Evolutionary conservation across 2,888 invertebrate species (phyloP), one percentile per base, ranked within the genome.

Genomic region (Tipula confusa): DNA sequence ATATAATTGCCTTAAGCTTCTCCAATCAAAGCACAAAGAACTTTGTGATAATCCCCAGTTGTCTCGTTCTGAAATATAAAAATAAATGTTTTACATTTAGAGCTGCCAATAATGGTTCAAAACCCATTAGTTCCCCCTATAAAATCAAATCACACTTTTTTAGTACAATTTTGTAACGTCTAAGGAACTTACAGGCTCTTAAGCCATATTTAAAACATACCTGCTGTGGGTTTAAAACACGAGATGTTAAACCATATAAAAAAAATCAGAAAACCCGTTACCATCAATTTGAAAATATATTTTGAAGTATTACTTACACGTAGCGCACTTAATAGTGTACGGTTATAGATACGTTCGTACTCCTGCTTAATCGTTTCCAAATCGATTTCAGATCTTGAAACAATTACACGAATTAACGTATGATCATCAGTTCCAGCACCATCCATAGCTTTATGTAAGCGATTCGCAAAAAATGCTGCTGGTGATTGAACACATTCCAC

Each of bases 381-480:
- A 90, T 95, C 95, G 82, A 93, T 89, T 90, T 94, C 93, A 0
- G 93, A 91, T 86, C 94, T 91, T 86, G 93, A 92, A 83, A 95
- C 94, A 85, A 95, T 87, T 86, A 95, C 92, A 83, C 95, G 91
- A 86, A 95, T 93, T 85, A 95, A 91, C 0, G 93, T 92, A 33
- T 90, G 89, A 90, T 95, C 95, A 88, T 94, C 92, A 2, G 95
- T 95, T 84, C 95, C 95, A 80, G 92, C 87, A 0, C 95, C 95
- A 86, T 92, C 91, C 92, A 95, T 92, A 2, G 94, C 92, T 83
- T 90, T 88, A 84, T 94, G 92, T 13, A 95, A 89, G 0, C 93
- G 90, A 84, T 91, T 91, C 83, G 95, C 95, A 89, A 94, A 95
- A 90, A 92, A 95, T 1, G 92, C 92, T 1, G 93, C 89, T 4